Conservation (phyloP, 2,113 vertebrate genomes). For the Tylochromis polylepis region DNA sequence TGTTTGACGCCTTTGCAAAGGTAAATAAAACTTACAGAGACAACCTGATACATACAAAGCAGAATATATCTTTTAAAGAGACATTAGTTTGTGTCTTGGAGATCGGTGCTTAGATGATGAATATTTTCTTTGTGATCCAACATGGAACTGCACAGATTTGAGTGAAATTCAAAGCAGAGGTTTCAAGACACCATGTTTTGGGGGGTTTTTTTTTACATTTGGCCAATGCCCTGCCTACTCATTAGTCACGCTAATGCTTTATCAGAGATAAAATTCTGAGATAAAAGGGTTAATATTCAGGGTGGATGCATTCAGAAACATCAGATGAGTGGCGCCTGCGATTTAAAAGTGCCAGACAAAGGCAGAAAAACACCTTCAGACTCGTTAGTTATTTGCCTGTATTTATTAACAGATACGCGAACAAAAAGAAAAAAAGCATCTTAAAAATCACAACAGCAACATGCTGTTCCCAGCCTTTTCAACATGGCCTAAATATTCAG, state of each 20-base stretch:
- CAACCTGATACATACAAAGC: too few species aligned
- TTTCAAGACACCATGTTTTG: neutral
- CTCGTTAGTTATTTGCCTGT: neutral
- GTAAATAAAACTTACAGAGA: neutral
- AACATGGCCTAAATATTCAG: neutral
- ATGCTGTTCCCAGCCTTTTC: neutral
- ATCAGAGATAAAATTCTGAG: neutral
- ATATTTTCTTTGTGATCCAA: neutral
- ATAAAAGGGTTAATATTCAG: neutral
- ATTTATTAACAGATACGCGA: too few species aligned
- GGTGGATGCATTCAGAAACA: neutral
- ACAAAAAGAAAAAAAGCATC: neutral
- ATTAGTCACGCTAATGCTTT: neutral
- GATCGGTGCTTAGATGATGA: neutral
- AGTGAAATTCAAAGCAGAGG: neutral
- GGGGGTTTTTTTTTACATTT: neutral
- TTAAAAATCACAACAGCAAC: neutral
- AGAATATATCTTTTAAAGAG: too few species aligned
- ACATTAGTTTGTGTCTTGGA: neutral
- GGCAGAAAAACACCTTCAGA: neutral
- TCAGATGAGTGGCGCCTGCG: neutral
- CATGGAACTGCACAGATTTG: neutral
- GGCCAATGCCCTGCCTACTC: neutral
- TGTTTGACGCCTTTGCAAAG: neutral
- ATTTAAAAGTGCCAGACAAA: neutral